phyloP scores from a whole-genome alignment of 2,113 vertebrate species.

The Hippotragus niger region DNA sequence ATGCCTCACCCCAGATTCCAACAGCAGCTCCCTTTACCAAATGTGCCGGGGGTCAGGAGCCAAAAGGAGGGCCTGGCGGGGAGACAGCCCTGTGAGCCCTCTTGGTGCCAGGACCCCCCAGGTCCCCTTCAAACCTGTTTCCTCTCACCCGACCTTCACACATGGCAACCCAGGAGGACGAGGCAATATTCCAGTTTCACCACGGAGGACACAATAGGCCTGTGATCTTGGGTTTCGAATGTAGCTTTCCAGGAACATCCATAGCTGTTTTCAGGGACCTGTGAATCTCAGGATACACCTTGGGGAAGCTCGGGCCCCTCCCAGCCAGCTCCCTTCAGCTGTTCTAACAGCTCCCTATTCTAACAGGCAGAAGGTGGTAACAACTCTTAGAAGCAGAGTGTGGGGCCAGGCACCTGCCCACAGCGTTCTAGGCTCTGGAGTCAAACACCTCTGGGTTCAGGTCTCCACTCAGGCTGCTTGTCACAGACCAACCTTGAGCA shows the following conservation, averaged over 20 bases:
- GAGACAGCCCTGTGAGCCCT: not conserved
- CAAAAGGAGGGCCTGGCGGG: rapidly evolving
- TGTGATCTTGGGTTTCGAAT: rapidly evolving
- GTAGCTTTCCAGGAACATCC: not conserved
- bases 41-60: not conserved
- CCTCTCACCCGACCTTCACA: not conserved
- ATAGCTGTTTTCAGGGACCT: not conserved
- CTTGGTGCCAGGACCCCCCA: not conserved
- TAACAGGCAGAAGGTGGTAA: not conserved
- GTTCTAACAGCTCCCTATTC: not conserved
- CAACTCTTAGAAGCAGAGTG: rapidly evolving
- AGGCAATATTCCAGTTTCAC: rapidly evolving
- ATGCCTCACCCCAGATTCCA: not conserved
- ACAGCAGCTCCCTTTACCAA: not conserved
- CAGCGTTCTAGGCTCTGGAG: rapidly evolving
- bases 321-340: not conserved
- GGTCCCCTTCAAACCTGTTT: not conserved
- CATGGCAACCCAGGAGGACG: not conserved
- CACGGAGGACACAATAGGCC: not conserved
- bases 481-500: not conserved
- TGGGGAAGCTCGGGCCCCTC: not conserved
- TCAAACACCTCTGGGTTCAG: not conserved
- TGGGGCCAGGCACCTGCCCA: not conserved
- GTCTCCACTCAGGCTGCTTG: not conserved
- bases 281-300: not conserved